Evolutionary conservation across 2,797 vertebrate genomes (phyloP).

Genomic region (Lacerta viridis): DNA sequence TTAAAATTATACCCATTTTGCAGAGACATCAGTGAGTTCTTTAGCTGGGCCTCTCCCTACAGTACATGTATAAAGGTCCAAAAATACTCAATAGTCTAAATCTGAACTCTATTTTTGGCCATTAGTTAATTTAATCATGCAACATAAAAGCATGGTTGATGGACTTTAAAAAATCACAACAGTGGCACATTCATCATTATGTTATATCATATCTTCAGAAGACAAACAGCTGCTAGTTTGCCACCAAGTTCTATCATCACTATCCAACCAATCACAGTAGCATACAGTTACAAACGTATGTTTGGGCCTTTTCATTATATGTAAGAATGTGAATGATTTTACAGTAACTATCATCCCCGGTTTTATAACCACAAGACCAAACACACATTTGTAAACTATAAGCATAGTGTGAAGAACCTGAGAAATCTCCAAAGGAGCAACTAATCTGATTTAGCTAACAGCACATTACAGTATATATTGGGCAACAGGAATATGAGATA

Average conservation of each 20-base stretch:
- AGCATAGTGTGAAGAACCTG: neutral
- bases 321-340: neutral
- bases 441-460: neutral
- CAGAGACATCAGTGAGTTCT: neutral
- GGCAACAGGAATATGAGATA: constrained; percentile 10
- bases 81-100: neutral
- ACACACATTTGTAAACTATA: neutral
- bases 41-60: neutral
- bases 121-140: neutral
- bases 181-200: neutral
- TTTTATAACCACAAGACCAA: neutral
- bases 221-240: neutral
- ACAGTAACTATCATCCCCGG: neutral
- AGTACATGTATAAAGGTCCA: neutral
- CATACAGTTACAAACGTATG: no score
- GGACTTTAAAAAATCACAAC: neutral
- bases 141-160: neutral
- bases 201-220: neutral
- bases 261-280: neutral
- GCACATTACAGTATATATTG: neutral
- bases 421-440: neutral
- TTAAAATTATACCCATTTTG: neutral
- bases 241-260: neutral
- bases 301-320: no score
- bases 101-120: neutral